Evolutionary conservation across 2,113 vertebrate species (phyloP), one percentile per base, ranked within the genome.

Genomic region (Syngnathus typhle): DNA sequence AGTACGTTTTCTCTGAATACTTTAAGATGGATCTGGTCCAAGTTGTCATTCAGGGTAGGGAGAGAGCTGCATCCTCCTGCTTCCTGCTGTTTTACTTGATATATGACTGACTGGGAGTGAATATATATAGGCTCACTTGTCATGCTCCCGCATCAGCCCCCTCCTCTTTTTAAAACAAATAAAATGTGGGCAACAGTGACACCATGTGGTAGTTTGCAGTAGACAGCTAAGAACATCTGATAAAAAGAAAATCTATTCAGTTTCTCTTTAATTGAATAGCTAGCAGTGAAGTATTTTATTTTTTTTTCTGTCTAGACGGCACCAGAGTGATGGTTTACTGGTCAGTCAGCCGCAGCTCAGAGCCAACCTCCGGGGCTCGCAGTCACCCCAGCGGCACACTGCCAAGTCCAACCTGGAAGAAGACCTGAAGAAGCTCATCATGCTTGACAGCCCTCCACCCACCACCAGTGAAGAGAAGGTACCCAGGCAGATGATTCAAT

Each of bases 381-480:
- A 95, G 1, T 98, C 96, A 8, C 95, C 95, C 0, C 95, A 98
- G 81, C 90, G 92, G 39, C 84, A 88, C 72, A 74, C 91, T 16
- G 91, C 93, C 64, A 96, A 96, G 77, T 94, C 95, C 83, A 95
- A 93, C 15, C 89, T 98, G 4, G 95, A 98, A 73, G 96, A 99
- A 72, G 95, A 98, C 47, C 86, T 98, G 65, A 98, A 98, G 91
- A 98, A 96, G 77, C 82, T 98, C 76, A 96, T 98, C 38, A 93
- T 93, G 59, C 90, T 96, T 37, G 94, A 98, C 78, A 97, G 94
- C 72, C 93, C 95, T 75, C 93, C 93, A 64, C 92, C 16, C 76
- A 92, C 69, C 85, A 88, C 74, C 80, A 93, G 87, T 75, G 93
- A 93, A 73, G 93, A 94, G 77, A 96, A 99, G 94, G 97, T 99